Conservation (phyloP, 2,888 invertebrate genomes). For the Ernsta delagoae region DNA sequence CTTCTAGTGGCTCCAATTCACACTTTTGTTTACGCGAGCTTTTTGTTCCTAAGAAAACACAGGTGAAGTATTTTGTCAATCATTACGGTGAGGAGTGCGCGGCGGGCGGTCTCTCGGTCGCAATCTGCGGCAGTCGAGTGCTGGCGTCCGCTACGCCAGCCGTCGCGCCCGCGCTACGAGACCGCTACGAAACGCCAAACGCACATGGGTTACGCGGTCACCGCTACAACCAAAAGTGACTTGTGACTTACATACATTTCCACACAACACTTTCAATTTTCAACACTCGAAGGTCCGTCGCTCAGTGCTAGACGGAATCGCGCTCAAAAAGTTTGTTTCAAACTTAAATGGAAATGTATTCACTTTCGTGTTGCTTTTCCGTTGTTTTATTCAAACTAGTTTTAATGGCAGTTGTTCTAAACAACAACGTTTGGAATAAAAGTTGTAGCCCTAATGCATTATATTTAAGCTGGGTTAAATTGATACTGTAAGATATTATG, state of each 20-base stretch:
- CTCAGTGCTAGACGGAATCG: background rate
- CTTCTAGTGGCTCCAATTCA: constrained; percentile 30
- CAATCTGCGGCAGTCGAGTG: constrained; percentile 54
- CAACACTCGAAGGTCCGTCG: background rate
- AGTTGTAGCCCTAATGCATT: background rate
- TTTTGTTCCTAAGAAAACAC: constrained; percentile 63
- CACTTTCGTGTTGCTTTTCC: constrained; percentile 27
- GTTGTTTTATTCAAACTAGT: constrained; percentile 17
- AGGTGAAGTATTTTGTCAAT: constrained; percentile 79
- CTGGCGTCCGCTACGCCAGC: no score
- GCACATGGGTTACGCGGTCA: no score
- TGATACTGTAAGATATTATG: constrained; percentile 2
- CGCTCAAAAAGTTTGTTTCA: constrained; percentile 32
- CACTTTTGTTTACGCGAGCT: constrained; percentile 55
- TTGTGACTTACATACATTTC: no score
- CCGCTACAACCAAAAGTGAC: no score
- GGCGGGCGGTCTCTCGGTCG: constrained; percentile 47
- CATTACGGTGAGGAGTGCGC: constrained; percentile 60
- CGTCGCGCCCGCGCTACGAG: constrained; percentile 52
- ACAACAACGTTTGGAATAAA: background rate
- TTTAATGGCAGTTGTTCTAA: constrained; percentile 15
- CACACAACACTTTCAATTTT: background rate
- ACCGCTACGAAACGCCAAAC: constrained; percentile 45
- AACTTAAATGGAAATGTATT: constrained; percentile 22
- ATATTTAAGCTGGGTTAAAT: background rate